Evolutionary conservation across 2,113 vertebrate genomes (phyloP).

Genomic region (Sciurus niger): DNA sequence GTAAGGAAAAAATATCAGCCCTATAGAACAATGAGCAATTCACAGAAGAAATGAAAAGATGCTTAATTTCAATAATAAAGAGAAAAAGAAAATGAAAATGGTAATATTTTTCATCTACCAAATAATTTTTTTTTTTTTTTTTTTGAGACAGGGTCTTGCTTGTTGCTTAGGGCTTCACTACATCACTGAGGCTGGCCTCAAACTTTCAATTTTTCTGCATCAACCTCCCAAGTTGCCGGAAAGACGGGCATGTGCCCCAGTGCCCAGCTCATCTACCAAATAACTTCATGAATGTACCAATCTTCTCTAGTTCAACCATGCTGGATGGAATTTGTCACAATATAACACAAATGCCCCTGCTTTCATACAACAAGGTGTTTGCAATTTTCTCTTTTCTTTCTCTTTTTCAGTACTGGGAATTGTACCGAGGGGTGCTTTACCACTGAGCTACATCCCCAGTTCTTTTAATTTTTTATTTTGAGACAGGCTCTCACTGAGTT

Average conservation of each 20-base stretch:
- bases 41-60: constrained; percentile 28
- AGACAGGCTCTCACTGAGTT: background rate
- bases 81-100: background rate
- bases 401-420: too few relatives aligned
- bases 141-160: too few relatives aligned
- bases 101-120: background rate
- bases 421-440: too few relatives aligned
- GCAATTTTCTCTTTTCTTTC: background rate
- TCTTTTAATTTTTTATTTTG: background rate
- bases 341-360: background rate
- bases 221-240: too few relatives aligned
- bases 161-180: too few relatives aligned
- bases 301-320: background rate
- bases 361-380: background rate
- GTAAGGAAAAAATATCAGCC: background rate
- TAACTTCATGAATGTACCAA: background rate
- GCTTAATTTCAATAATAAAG: background rate
- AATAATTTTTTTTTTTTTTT: background rate
- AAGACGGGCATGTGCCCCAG: too few relatives aligned
- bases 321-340: background rate
- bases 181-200: too few relatives aligned
- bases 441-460: background rate
- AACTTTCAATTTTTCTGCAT: too few relatives aligned
- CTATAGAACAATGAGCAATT: background rate
- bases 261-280: background rate